Conservation (phyloP, 53 echinoderm and acorn worm species). For the Apostichopus leukothele region DNA sequence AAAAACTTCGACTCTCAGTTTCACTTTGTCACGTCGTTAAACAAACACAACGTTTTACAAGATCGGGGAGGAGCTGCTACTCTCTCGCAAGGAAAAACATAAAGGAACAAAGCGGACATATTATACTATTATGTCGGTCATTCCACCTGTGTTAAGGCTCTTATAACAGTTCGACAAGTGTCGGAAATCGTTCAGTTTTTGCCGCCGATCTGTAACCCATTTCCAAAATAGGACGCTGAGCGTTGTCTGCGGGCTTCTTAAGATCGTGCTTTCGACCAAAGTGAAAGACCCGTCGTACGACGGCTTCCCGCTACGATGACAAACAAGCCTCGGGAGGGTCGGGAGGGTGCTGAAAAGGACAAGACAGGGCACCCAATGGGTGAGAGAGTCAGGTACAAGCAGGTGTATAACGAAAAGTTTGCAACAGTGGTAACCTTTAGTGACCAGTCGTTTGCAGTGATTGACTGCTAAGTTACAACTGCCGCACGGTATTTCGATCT, state of each 20-base stretch:
- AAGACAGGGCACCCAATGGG: slow-evolving; percentile 17
- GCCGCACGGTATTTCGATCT: too few relatives aligned
- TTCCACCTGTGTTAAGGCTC: slow-evolving; percentile 24
- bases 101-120: slow-evolving; percentile 11
- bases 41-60: slow-evolving; percentile 18
- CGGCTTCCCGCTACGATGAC: slow-evolving; percentile 49
- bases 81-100: neutral
- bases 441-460: neutral
- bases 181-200: slow-evolving; percentile 27
- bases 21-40: slow-evolving; percentile 31
- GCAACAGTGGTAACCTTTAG: neutral
- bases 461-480: too few relatives aligned
- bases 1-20: slow-evolving; percentile 16
- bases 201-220: slow-evolving; percentile 38
- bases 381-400: slow-evolving; percentile 11
- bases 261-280: slow-evolving; percentile 32
- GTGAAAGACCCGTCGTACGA: slow-evolving; percentile 12
- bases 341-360: slow-evolving; percentile 40
- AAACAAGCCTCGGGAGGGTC: slow-evolving; percentile 51
- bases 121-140: slow-evolving; percentile 36
- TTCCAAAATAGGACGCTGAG: slow-evolving; percentile 26
- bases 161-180: slow-evolving; percentile 29
- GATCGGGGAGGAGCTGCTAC: neutral
- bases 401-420: slow-evolving; percentile 19
- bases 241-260: slow-evolving; percentile 37